phyloP scores from a whole-genome alignment of 2,797 vertebrate genomes.

The Gephyroberyx darwinii region DNA sequence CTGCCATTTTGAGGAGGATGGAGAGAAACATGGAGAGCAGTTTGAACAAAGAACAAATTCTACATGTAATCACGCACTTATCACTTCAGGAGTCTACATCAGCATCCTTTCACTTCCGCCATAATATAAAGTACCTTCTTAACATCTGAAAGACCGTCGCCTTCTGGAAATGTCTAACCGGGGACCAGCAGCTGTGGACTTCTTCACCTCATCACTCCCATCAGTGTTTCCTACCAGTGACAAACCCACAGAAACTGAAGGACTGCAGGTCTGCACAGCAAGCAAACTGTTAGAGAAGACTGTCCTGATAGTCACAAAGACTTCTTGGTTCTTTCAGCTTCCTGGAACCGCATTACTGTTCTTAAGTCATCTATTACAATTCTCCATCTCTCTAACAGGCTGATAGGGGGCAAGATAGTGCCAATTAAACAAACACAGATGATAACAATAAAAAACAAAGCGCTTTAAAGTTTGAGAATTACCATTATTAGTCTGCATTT shows the following conservation, averaged over 20 bases:
- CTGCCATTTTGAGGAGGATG: too few relatives aligned
- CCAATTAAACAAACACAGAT: background rate
- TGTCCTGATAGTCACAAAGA: background rate
- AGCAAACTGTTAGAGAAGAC: background rate
- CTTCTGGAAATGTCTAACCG: background rate
- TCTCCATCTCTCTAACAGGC: background rate
- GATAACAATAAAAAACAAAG: too few relatives aligned
- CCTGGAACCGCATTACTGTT: too few relatives aligned
- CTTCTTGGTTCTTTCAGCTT: background rate
- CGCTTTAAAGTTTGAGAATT: background rate
- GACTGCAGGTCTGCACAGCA: constrained; percentile 1
- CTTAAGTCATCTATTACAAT: background rate
- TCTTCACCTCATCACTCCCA: background rate
- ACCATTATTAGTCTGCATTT: background rate
- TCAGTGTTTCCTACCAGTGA: constrained; percentile 20
- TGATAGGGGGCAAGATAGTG: background rate
- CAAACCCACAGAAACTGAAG: background rate
- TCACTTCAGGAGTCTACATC: background rate
- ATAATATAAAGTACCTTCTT: background rate
- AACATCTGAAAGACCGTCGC: constrained; percentile 1
- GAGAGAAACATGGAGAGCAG: too few relatives aligned
- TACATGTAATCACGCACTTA: too few relatives aligned
- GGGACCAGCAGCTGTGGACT: background rate
- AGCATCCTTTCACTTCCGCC: background rate
- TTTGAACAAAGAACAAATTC: too few relatives aligned